Percentiles rank a stretch among this genome's conserved stretches.
These are phyloP conservation scores for Eupithecia vulgata DNA, from an alignment of 2,888 invertebrate genomes.

Conservation along the genomic window DNA sequence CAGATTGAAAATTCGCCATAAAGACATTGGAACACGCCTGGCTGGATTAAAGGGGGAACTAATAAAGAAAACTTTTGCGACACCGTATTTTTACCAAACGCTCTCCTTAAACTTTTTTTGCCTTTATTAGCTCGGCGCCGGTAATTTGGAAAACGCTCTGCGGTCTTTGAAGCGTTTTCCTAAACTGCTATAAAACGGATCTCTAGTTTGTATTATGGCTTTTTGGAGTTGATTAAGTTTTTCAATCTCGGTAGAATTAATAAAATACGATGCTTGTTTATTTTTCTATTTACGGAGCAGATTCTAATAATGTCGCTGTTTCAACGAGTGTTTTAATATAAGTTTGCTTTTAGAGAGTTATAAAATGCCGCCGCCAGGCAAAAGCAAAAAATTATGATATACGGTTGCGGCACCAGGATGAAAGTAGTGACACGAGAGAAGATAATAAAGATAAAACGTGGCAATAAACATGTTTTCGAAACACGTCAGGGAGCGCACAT, in stretches of 20 bases:
- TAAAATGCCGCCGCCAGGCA: constrained; percentile 55
- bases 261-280: constrained; percentile 33
- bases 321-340: constrained; percentile 50
- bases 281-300: constrained; percentile 44
- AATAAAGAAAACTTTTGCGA: constrained; percentile 84
- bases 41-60: constrained; percentile 82
- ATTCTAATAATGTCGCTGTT: constrained; percentile 53
- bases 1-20: constrained; percentile 84
- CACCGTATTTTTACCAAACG: constrained; percentile 82
- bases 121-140: constrained; percentile 75
- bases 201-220: constrained; percentile 58
- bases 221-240: constrained; percentile 63
- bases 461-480: constrained; percentile 74
- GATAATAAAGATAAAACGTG: constrained; percentile 76
- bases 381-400: constrained; percentile 66
- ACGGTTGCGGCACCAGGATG: constrained; percentile 51
- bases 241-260: constrained; percentile 56
- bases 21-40: constrained; percentile 83
- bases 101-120: constrained; percentile 75
- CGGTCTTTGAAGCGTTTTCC: constrained; percentile 60
- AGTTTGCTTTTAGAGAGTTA: constrained; percentile 61
- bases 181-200: constrained; percentile 61
- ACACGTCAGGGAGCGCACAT: constrained; percentile 66
- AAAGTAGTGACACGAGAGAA: constrained; percentile 66
- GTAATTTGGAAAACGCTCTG: constrained; percentile 70